Evolutionary conservation across 1,140 invertebrate species (phyloP).

Genomic region (Ostrea denselamellosa): DNA sequence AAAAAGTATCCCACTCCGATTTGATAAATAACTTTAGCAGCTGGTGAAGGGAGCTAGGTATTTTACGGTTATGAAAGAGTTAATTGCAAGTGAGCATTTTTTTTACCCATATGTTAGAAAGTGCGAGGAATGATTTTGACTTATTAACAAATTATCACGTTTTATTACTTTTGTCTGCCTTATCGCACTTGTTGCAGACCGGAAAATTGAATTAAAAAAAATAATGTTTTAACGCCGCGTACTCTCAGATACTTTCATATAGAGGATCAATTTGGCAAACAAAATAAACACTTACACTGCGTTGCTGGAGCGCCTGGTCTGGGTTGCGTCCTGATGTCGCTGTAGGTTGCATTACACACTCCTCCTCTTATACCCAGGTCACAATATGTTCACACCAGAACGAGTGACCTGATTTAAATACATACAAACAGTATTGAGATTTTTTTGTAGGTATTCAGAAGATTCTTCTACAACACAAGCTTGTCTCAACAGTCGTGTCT

Average conservation of each 20-base stretch:
- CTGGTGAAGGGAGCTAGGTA: not conserved
- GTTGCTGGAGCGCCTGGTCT: not conserved
- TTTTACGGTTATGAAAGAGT: not conserved
- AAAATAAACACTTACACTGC: not conserved
- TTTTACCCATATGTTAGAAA: not conserved
- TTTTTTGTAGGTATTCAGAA: not conserved
- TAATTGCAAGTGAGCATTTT: not conserved
- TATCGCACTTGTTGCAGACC: conserved; percentile 19
- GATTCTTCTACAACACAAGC: not conserved
- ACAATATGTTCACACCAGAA: not conserved
- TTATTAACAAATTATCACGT: not conserved
- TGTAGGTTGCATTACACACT: conserved; percentile 17
- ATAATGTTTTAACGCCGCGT: not conserved
- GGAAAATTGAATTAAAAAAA: not conserved
- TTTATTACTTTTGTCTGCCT: not conserved
- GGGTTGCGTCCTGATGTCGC: not conserved
- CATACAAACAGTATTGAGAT: not conserved
- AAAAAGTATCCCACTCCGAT: not conserved
- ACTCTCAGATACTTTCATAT: not conserved
- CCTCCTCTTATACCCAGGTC: not conserved
- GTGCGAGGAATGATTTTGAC: not conserved
- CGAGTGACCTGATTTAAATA: conserved; percentile 25
- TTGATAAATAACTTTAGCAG: conserved; percentile 23
- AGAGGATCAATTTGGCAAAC: not conserved
- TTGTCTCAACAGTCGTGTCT: not conserved